Percentiles rank a stretch among this genome's conserved stretches.
Evolutionary conservation across 2,888 invertebrate genomes (phyloP).

Genomic region (Lepidochrysops patricia): DNA sequence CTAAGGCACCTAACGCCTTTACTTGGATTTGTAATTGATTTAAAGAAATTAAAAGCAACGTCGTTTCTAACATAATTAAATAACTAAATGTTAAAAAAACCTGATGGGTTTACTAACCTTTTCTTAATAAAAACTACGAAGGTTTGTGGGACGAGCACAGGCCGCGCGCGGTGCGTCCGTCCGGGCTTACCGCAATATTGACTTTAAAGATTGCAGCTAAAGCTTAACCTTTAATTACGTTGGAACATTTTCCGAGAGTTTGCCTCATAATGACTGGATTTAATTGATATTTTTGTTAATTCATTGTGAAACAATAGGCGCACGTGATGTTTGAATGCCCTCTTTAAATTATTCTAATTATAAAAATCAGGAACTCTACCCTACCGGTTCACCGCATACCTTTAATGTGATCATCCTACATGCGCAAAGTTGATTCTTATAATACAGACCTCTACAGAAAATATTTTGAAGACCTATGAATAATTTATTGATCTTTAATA

Average conservation of each 20-base stretch:
- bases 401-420: too few species aligned
- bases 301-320: not conserved
- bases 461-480: too few species aligned
- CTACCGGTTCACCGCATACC: not conserved
- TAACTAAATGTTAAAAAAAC: not conserved
- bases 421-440: too few species aligned
- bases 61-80: not conserved
- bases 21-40: not conserved
- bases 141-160: not conserved
- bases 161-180: not conserved
- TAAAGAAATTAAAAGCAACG: not conserved
- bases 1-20: not conserved
- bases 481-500: too few species aligned
- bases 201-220: not conserved
- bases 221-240: slow-evolving; percentile 4
- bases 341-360: not conserved
- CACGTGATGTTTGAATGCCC: too few species aligned
- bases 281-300: slow-evolving; percentile 4
- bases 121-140: not conserved
- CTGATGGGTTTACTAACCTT: not conserved
- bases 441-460: too few species aligned
- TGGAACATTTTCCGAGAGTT: not conserved
- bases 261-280: slow-evolving; percentile 5
- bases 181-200: not conserved
- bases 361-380: not conserved